phyloP scores from a whole-genome alignment of 2,113 vertebrate genomes.

The Eleginops maclovinus region DNA sequence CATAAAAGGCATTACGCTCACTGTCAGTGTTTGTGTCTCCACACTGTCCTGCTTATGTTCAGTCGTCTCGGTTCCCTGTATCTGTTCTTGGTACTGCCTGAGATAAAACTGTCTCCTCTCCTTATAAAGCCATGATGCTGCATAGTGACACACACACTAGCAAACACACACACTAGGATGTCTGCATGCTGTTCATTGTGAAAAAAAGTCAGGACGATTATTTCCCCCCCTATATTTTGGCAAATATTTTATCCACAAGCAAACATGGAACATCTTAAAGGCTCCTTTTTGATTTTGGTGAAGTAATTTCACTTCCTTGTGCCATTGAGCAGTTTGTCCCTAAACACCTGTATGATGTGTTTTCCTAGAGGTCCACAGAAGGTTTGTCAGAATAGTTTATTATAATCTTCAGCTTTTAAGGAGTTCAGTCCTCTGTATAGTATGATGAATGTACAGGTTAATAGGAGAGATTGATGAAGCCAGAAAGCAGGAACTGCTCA shows the following conservation, averaged over 20 bases:
- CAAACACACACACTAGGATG: not conserved
- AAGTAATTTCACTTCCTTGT: too few species aligned
- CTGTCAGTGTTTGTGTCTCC: not conserved
- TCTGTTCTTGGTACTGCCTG: constrained; percentile 24
- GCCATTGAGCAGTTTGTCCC: not conserved
- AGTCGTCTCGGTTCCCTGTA: not conserved
- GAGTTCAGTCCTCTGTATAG: not conserved
- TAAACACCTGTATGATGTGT: not conserved
- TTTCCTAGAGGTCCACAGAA: not conserved
- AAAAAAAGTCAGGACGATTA: too few species aligned
- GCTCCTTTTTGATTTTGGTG: too few species aligned
- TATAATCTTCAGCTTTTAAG: not conserved
- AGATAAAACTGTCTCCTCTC: constrained; percentile 42
- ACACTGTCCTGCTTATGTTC: constrained; percentile 1
- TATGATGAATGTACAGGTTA: not conserved
- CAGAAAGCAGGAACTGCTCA: not conserved
- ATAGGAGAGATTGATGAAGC: not conserved
- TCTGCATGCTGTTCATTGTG: too few species aligned
- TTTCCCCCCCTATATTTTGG: too few species aligned
- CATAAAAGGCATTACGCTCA: not conserved
- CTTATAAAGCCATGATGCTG: constrained; percentile 41
- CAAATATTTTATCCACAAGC: too few species aligned
- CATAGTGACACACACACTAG: not conserved
- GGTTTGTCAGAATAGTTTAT: constrained; percentile 2
- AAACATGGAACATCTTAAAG: too few species aligned